phyloP scores from a whole-genome alignment of 2,888 invertebrate species.

The Junonia oenone region DNA sequence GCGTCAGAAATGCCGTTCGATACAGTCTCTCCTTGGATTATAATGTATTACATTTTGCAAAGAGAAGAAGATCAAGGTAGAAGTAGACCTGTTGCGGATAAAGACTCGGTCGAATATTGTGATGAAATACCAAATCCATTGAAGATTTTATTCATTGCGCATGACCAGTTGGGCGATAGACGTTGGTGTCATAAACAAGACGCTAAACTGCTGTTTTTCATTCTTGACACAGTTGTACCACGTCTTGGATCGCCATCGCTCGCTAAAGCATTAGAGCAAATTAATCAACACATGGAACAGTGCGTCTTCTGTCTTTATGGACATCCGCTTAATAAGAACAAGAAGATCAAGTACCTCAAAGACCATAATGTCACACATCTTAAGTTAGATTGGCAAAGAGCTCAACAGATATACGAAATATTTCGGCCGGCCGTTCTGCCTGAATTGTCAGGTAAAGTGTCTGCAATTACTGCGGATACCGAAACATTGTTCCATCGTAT shows the following conservation, averaged over 20 bases:
- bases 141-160: slow-evolving; percentile 88
- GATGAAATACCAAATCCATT: slow-evolving; percentile 86
- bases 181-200: slow-evolving; percentile 89
- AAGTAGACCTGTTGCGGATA: slow-evolving; percentile 61
- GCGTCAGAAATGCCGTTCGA: slow-evolving; percentile 83
- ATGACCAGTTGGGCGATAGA: slow-evolving; percentile 88
- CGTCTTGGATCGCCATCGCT: slow-evolving; percentile 83
- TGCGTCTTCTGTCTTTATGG: slow-evolving; percentile 90
- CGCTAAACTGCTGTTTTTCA: slow-evolving; percentile 88
- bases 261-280: slow-evolving; percentile 82
- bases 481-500: slow-evolving; percentile 87
- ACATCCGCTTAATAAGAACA: slow-evolving; percentile 81
- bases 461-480: slow-evolving; percentile 90
- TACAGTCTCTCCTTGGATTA: slow-evolving; percentile 88
- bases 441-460: slow-evolving; percentile 86
- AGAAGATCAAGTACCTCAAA: slow-evolving; percentile 80
- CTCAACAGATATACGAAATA: slow-evolving; percentile 88
- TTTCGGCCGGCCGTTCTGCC: slow-evolving; percentile 89
- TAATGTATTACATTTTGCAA: slow-evolving; percentile 88
- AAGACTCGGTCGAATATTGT: slow-evolving; percentile 49
- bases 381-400: slow-evolving; percentile 85
- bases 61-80: slow-evolving; percentile 85
- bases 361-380: slow-evolving; percentile 88
- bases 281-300: slow-evolving; percentile 91
- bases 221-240: slow-evolving; percentile 86